phyloP scores from a whole-genome alignment of 2,888 invertebrate species.

The Phytoseiulus persimilis region DNA sequence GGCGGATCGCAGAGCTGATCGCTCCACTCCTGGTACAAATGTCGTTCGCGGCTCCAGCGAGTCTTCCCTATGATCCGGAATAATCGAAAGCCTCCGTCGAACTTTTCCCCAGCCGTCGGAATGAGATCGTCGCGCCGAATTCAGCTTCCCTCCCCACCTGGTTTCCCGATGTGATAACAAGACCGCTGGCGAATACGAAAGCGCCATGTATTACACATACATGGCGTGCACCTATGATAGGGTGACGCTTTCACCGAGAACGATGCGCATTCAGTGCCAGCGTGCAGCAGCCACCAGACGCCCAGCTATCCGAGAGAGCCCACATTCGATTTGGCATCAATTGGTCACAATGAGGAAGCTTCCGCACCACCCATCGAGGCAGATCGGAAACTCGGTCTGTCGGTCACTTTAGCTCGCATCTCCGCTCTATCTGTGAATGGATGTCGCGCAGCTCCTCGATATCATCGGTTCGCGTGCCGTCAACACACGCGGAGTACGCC shows the following conservation, averaged over 20 bases:
- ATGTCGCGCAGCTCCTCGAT: neutral
- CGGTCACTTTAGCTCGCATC: neutral
- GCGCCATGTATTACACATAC: no score
- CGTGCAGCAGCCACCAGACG: no score
- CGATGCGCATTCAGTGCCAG: no score
- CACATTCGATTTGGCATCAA: neutral
- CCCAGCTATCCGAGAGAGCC: neutral
- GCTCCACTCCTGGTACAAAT: neutral
- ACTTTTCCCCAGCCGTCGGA: neutral
- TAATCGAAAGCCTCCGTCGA: neutral
- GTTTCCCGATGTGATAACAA: no score
- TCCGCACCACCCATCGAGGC: neutral
- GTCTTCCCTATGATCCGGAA: neutral
- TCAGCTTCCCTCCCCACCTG: no score
- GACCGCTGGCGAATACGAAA: no score
- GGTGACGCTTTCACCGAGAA: no score
- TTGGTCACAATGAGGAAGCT: neutral
- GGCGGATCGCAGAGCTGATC: neutral
- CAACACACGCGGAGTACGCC: neutral
- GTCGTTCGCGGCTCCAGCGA: neutral
- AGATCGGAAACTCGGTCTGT: neutral
- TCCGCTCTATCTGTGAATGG: neutral
- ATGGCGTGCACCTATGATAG: no score
- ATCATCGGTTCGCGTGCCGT: neutral
- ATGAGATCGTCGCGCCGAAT: no score